These are phyloP conservation scores for Gnathonemus echidnorhynchus DNA, from an alignment of 2,113 vertebrate genomes.

Conservation along the genomic window DNA sequence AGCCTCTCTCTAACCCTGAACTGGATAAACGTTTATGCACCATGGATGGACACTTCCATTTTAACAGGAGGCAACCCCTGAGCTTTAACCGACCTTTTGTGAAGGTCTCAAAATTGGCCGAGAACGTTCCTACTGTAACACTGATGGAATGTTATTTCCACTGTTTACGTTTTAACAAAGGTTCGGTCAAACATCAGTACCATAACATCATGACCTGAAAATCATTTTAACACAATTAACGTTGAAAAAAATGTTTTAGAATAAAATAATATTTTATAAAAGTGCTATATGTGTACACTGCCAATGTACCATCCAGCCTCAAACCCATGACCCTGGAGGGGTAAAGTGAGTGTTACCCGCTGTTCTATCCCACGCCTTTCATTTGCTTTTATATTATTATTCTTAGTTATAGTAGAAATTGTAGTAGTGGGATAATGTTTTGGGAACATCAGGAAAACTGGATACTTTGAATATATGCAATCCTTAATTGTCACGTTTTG, in stretches of 20 bases:
- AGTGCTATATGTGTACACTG: background rate
- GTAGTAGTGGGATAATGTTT: background rate
- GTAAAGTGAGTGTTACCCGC: background rate
- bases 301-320: background rate
- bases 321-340: background rate
- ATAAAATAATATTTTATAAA: background rate
- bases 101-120: background rate
- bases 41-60: background rate
- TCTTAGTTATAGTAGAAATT: background rate
- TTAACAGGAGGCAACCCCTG: background rate
- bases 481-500: background rate
- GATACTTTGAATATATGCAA: background rate
- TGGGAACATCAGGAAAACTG: background rate
- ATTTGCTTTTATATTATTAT: background rate
- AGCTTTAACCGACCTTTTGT: background rate
- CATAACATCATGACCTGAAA: background rate
- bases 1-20: background rate
- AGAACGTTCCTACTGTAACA: background rate
- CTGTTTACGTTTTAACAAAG: background rate
- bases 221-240: background rate
- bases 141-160: background rate
- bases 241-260: background rate
- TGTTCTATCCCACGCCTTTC: background rate
- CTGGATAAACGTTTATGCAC: background rate
- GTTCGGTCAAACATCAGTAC: background rate